Base-by-base conservation (phyloP, 1,140 invertebrate species). In the Apis mellifera region DNA sequence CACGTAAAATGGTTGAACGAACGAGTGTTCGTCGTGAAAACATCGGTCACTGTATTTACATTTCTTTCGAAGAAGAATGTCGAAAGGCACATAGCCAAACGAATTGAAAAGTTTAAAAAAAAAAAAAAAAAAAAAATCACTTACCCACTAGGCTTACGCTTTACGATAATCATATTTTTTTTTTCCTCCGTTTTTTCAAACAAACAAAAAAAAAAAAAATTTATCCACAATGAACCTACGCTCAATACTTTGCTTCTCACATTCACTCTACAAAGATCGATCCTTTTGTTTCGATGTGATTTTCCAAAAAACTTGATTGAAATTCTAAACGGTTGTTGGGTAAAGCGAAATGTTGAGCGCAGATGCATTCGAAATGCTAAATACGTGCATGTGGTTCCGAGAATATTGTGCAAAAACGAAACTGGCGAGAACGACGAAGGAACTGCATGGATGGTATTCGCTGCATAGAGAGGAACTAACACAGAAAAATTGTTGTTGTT, bases 401-500 rank as follows among this genome's bases (percentile, higher is more conserved):
- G 32, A 42, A 42, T 57, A 68, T 52, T 68, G 54, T 52, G 48
- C 17, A 52, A 60, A 84, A 60, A 84, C 55, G 73, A 81, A 54
- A 78, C 52, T 85, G 73, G 54, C 73, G 84, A 71, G 78, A 75
- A 70, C 52, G 66, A 84, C 71, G 77, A 82, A 77, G 74, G 55
- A 65, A 83, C 78, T 82, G 69, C 84, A 82, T 77, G 83, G 73
- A 55, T 72, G 66, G 73, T 70, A 73, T 77, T 62, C 42, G 79
- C 73, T 71, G 73, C 77, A 64, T 84, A 84, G 64, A 59, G 59
- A 62, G 62, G 54, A 87, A 86, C 85, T 89, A 90, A 90, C 80
- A 87, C 78, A 84, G 32, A 90, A 86, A 66, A 86, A 89, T 93
- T 92, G 69, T 73, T 76, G 91, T 92, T 92, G 90, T 90, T 93